Percentiles rank a stretch among this genome's conserved stretches.
These are phyloP conservation scores for Mixornis gularis DNA, from an alignment of 2,113 vertebrate species.

Conservation along the genomic window DNA sequence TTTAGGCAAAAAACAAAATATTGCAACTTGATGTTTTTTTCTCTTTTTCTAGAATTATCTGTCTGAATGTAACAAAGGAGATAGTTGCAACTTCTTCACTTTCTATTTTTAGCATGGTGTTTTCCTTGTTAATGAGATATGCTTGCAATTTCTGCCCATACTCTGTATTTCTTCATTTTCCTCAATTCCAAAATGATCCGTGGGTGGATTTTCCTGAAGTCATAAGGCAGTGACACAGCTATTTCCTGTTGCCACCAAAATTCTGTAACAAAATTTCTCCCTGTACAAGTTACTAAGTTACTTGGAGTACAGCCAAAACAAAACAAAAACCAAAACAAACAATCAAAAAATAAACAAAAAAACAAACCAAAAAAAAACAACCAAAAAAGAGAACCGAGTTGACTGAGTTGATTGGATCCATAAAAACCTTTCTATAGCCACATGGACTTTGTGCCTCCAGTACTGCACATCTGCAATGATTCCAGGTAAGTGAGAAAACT, in stretches of 20 bases:
- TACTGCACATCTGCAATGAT: background rate
- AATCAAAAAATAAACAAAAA: background rate
- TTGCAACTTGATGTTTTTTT: background rate
- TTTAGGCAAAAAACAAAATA: background rate
- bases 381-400: background rate
- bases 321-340: background rate
- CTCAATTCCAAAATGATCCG: conserved; percentile 28
- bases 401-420: background rate
- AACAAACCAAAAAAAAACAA: background rate
- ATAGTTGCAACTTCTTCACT: background rate
- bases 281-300: conserved; percentile 36
- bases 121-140: background rate
- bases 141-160: background rate
- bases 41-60: background rate
- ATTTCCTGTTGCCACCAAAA: conserved; percentile 65
- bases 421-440: background rate
- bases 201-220: conserved; percentile 67
- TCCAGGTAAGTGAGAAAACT: background rate
- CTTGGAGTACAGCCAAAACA: conserved; percentile 43
- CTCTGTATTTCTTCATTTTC: background rate
- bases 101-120: background rate
- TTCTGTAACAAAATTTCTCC: conserved; percentile 47
- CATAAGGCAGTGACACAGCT: conserved; percentile 48
- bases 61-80: background rate
- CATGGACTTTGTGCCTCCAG: background rate